phyloP scores from a whole-genome alignment of 1,140 invertebrate genomes.

The Venturia canescens region DNA sequence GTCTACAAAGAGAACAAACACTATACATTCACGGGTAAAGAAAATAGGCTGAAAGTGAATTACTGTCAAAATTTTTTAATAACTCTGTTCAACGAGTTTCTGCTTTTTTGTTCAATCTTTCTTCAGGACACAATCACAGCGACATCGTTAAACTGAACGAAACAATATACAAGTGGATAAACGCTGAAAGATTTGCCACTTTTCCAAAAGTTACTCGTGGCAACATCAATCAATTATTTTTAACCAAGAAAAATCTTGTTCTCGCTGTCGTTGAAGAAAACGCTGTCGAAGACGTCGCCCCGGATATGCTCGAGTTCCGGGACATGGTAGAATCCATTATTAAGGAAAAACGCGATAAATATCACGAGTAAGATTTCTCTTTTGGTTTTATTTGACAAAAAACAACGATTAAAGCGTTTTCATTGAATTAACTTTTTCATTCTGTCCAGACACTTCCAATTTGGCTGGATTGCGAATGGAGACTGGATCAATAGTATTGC shows the following conservation, averaged over 20 bases:
- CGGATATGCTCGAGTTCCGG: conserved; percentile 89
- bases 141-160: conserved; percentile 80
- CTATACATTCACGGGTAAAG: conserved; percentile 84
- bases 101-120: conserved; percentile 19
- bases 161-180: conserved; percentile 90
- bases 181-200: conserved; percentile 91
- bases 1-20: conserved; percentile 90
- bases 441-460: conserved; percentile 86
- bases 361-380: conserved; percentile 82
- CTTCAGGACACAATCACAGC: conserved; percentile 73
- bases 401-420: not conserved
- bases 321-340: conserved; percentile 92
- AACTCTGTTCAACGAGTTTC: not conserved
- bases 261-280: conserved; percentile 93
- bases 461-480: conserved; percentile 93
- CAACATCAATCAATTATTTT: conserved; percentile 89
- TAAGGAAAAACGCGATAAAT: conserved; percentile 84
- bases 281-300: conserved; percentile 87
- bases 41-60: conserved; percentile 41
- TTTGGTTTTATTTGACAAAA: not conserved
- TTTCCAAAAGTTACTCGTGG: conserved; percentile 92
- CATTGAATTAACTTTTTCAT: not conserved
- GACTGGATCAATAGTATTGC: conserved; percentile 94
- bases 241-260: conserved; percentile 91
- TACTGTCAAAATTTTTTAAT: conserved; percentile 16